phyloP scores from a whole-genome alignment of 1,140 invertebrate species.

The Drosophila pallidifrons region DNA sequence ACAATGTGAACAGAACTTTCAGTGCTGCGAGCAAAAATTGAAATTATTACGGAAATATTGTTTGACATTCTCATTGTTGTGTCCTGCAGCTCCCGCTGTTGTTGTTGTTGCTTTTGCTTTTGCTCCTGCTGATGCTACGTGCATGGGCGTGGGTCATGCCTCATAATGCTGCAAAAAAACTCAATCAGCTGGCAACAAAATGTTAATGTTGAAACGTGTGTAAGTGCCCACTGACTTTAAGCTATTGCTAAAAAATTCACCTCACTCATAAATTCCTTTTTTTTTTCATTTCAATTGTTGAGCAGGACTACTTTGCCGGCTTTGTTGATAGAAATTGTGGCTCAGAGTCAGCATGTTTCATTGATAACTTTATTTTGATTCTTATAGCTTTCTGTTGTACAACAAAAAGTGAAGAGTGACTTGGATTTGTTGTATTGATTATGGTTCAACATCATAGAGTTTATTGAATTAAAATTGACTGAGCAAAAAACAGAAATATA shows the following conservation, averaged over 20 bases:
- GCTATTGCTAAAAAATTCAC: slow-evolving; percentile 12
- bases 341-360: background rate
- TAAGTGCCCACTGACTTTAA: slow-evolving; percentile 34
- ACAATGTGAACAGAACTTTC: slow-evolving; percentile 39
- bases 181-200: slow-evolving; percentile 55
- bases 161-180: slow-evolving; percentile 23
- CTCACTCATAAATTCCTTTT: background rate
- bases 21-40: slow-evolving; percentile 47
- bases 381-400: background rate
- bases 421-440: background rate
- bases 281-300: slow-evolving; percentile 6
- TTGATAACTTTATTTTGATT: background rate
- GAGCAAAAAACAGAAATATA: background rate
- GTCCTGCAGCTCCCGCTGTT: background rate
- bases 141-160: slow-evolving; percentile 29
- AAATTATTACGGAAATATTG: slow-evolving; percentile 66
- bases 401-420: background rate
- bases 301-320: background rate
- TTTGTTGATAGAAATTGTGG: background rate
- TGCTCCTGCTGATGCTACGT: slow-evolving; percentile 34
- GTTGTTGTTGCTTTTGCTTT: background rate
- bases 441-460: background rate
- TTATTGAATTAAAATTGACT: too few species aligned
- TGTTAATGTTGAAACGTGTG: slow-evolving; percentile 31
- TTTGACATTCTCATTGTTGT: slow-evolving; percentile 48